These are phyloP conservation scores for Pachyuromys duprasi DNA, from an alignment of 2,797 vertebrate species.

Conservation along the genomic window DNA sequence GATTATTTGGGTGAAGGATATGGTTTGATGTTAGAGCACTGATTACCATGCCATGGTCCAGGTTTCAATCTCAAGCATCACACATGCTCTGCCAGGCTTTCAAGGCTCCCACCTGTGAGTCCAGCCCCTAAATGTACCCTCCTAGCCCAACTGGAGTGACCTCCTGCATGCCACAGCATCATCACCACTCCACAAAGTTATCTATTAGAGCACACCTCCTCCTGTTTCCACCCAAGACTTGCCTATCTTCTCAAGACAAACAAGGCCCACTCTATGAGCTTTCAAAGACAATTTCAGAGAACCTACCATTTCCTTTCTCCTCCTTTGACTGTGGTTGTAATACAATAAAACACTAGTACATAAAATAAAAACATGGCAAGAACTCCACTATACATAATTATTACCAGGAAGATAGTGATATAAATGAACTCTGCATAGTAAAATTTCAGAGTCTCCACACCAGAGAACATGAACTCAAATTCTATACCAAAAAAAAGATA, in stretches of 20 bases:
- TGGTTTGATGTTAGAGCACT: neutral
- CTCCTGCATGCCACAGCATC: neutral
- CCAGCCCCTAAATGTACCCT: neutral
- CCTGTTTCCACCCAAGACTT: neutral
- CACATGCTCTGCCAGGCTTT: neutral
- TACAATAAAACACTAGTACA: neutral
- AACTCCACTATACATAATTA: neutral
- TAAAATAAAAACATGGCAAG: neutral
- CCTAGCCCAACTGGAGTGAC: neutral
- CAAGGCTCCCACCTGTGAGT: neutral
- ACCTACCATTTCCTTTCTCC: neutral
- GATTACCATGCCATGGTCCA: neutral
- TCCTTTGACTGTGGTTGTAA: neutral
- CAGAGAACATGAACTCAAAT: neutral
- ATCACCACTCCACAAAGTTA: neutral
- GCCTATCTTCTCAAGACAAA: neutral
- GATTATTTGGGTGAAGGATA: neutral
- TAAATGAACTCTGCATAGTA: neutral
- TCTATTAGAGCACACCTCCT: neutral
- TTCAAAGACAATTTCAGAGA: conserved; percentile 25
- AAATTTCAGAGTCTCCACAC: neutral
- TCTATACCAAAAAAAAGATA: neutral
- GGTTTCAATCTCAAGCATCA: neutral
- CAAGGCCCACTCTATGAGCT: neutral
- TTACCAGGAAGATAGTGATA: conserved; percentile 1